These are phyloP conservation scores for Ochropleura plecta DNA, from an alignment of 2,888 invertebrate genomes.

Conservation along the genomic window DNA sequence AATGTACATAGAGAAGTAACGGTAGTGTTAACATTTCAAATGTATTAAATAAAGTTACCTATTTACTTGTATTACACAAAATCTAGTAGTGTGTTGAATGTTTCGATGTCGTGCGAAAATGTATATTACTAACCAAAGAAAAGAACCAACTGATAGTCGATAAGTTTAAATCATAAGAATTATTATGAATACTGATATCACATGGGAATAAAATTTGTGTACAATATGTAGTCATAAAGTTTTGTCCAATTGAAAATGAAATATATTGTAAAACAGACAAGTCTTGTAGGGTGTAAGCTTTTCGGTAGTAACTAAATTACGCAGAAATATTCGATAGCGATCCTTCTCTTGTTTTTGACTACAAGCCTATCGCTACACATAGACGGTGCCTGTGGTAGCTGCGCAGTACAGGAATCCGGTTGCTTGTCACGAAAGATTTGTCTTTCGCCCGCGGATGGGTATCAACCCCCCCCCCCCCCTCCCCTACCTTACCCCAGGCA, in stretches of 20 bases:
- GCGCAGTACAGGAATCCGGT: neutral
- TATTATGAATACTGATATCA: conserved; percentile 52
- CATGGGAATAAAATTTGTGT: conserved; percentile 44
- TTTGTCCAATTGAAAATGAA: conserved; percentile 61
- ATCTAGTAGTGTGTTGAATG: conserved; percentile 60
- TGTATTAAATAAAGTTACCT: conserved; percentile 63
- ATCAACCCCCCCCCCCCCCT: too few species aligned
- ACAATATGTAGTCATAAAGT: conserved; percentile 44
- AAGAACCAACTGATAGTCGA: conserved; percentile 83
- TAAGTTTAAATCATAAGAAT: conserved; percentile 65
- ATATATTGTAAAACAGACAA: conserved; percentile 50
- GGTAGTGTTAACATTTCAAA: conserved; percentile 63
- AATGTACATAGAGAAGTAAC: conserved; percentile 75
- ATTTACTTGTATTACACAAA: conserved; percentile 56
- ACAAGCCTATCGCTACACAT: neutral
- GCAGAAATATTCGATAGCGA: conserved; percentile 42
- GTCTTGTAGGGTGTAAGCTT: conserved; percentile 52
- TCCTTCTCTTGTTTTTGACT: conserved; percentile 41
- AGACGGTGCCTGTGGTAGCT: neutral
- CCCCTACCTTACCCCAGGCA: neutral
- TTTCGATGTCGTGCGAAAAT: conserved; percentile 67
- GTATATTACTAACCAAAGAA: conserved; percentile 77
- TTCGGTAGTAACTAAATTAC: conserved; percentile 37
- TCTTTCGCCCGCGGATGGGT: neutral
- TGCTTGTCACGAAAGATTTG: neutral